Base-by-base conservation (phyloP, 1,140 invertebrate genomes). In the Parapsyche elsis region DNA sequence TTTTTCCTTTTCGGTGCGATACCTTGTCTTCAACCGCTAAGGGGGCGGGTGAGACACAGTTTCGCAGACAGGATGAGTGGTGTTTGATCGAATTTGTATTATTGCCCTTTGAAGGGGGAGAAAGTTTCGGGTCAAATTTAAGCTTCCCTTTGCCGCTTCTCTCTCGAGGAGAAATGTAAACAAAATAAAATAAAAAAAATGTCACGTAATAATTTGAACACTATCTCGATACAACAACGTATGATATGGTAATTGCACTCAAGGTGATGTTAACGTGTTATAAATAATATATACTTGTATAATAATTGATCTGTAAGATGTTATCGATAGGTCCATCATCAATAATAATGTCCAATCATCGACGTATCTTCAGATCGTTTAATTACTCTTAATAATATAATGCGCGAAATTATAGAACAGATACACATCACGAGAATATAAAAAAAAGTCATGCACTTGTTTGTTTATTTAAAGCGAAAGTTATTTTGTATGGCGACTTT, bases 31-130 rank as follows among this genome's bases (percentile, higher is more conserved):
- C 45, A 71, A 75, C 49, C 49, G n/a, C 57, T 19, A 46, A 45
- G 57, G 44, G 26, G 57, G 75, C 38, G 57, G 57, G 75, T n/a
- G 53, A 76, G 74, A 76, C 74, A 76, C 75, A 64, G 53, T 77
- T 77, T 77, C 57, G 53, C 75, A 45, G 57, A 64, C 16, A 49
- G 67, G 59, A 45, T 44, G 76, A 79, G 78, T 79, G 78, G 78
- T 79, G 81, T 82, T 82, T 82, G 81, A 82, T 82, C 77, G 81
- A 82, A 82, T 82, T 82, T 79, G 81, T 78, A 79, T 82, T 82
- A 82, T 76, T 77, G 79, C 78, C 76, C 71, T 75, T 82, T 79
- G 57, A 74, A 16, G 59, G 67, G 78, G 61, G 73, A 57, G 26
- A 76, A 77, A 23, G 9, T 77, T 64, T 30, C 38, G 44, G 38